Evolutionary conservation across 2,888 invertebrate genomes (phyloP).

Genomic region (Netelia inedita): DNA sequence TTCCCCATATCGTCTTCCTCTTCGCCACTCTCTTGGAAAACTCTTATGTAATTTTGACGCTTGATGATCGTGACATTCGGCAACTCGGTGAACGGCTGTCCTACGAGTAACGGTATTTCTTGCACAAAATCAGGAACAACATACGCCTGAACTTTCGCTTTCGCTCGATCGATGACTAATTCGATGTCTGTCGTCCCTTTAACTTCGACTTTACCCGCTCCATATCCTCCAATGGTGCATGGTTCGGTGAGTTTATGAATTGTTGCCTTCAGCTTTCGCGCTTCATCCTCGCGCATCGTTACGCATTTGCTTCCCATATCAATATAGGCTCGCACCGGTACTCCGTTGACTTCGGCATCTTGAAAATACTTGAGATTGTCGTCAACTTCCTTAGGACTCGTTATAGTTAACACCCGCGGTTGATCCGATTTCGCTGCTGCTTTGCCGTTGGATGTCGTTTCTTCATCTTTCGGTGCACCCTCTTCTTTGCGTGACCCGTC

Average conservation of each 20-base stretch:
- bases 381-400: background rate
- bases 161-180: conserved; percentile 23
- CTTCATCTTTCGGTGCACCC: background rate
- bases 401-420: background rate
- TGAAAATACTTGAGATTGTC: conserved; percentile 2
- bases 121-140: conserved; percentile 29
- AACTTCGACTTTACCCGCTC: too few species aligned
- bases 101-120: too few species aligned
- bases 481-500: too few species aligned
- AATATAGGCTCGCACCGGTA: too few species aligned
- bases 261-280: too few species aligned
- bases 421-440: background rate
- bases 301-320: too few species aligned
- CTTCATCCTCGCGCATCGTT: too few species aligned
- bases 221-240: too few species aligned
- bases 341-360: too few species aligned
- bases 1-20: background rate
- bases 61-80: too few species aligned
- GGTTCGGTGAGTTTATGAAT: too few species aligned
- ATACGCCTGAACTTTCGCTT: conserved; percentile 24
- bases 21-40: background rate
- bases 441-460: background rate
- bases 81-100: too few species aligned
- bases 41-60: conserved; percentile 2
- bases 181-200: background rate